Evolutionary conservation across 2,113 vertebrate species (phyloP), one percentile per base, ranked within the genome.

Genomic region (Cynoglossus semilaevis): DNA sequence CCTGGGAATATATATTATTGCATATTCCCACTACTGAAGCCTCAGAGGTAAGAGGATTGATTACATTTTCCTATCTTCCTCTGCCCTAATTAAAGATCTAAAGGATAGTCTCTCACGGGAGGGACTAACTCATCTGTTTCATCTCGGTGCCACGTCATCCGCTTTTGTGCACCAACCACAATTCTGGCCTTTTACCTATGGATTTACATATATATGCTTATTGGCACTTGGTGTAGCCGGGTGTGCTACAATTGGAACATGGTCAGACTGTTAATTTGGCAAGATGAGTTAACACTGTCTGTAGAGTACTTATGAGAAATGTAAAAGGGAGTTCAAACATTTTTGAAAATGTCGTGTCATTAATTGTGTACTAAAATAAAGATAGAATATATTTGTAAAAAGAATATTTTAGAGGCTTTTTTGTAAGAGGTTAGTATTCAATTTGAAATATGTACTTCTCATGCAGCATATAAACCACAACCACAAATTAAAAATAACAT

Each of bases 11-110:
- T 76, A 74, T 63, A 72, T 81, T 81, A 82, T 68, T 76, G 72
- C 60, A 76, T 75, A 81, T 66, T 74, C 80, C 67, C 69, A 63
- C 41, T 50, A 44, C 41, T 62, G 56, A 77, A 79, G 49, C 60
- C 81, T 78, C 70, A 74, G 72, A 58, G 85, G 80, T 85, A 58
- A 76, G 15, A 77, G 67, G 64, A 87, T 87, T 87, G 83, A 87
- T 87, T 85, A 85, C 76, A 79, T 82, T 79, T 74, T 67, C 63
- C 70, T 64, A 70, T 81, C 72, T 82, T 70, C 73, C 70, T 79
- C 51, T 70, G 61, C 42, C 65, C 82, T 85, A 82, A 88, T 88
- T 87, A 88, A 86, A 83, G 85, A 85, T 87, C 75, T 82, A 73
- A 82, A 52, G 67, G 63, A 70, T 60, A 35, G 37, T 12, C 52